These are phyloP conservation scores for Drosophila lini DNA, from an alignment of 1,140 invertebrate genomes.

Conservation along the genomic window DNA sequence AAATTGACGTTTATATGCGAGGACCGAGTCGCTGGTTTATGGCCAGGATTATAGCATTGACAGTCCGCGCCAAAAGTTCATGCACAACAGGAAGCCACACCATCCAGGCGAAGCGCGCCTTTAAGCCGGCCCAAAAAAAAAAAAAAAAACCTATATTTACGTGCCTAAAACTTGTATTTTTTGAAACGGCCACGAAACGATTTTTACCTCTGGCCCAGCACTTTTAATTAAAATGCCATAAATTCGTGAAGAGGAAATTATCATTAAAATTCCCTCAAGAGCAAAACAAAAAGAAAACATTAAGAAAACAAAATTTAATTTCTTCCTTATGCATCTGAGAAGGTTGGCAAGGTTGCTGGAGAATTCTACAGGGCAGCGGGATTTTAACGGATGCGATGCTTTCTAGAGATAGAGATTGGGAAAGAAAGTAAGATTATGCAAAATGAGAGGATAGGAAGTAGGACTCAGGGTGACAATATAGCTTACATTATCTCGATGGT, in stretches of 20 bases:
- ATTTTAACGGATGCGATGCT: slow-evolving; percentile 10
- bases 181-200: slow-evolving; percentile 34
- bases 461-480: background rate
- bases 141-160: slow-evolving; percentile 39
- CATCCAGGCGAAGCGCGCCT: slow-evolving; percentile 27
- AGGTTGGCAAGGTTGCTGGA: slow-evolving; percentile 54
- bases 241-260: slow-evolving; percentile 80
- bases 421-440: background rate
- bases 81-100: slow-evolving; percentile 66
- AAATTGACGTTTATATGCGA: slow-evolving; percentile 80
- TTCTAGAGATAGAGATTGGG: slow-evolving; percentile 16
- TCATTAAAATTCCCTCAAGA: slow-evolving; percentile 71
- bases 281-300: slow-evolving; percentile 1
- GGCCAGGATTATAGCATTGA: slow-evolving; percentile 75
- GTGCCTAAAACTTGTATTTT: slow-evolving; percentile 75
- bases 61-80: slow-evolving; percentile 62
- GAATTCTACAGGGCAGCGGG: background rate
- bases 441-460: background rate
- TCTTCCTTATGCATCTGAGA: slow-evolving; percentile 68
- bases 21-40: slow-evolving; percentile 47
- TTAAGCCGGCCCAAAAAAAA: slow-evolving; percentile 45
- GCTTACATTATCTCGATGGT: background rate
- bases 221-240: slow-evolving; percentile 82
- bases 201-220: slow-evolving; percentile 45
- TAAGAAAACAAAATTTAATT: slow-evolving; percentile 60